phyloP scores from a whole-genome alignment of 30 jellyfish, hydroid and myxozoan species.

The Nemopilema nomurai region DNA sequence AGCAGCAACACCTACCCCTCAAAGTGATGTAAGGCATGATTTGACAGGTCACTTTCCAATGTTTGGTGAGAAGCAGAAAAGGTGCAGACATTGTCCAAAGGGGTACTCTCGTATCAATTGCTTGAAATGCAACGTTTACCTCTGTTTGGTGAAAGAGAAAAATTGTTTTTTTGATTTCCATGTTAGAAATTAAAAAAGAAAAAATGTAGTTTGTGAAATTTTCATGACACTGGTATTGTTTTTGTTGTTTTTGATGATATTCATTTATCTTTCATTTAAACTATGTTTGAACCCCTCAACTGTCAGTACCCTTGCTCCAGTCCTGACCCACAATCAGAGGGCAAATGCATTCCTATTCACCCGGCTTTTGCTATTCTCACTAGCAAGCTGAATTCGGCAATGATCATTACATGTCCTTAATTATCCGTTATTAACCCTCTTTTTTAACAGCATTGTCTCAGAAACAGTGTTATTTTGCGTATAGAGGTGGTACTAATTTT shows the following conservation, averaged over 20 bases:
- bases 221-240: background rate
- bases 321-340: no score
- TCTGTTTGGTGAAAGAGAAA: conserved; percentile 9
- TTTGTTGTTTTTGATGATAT: background rate
- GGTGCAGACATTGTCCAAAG: conserved; percentile 22
- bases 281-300: background rate
- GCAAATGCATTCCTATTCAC: no score
- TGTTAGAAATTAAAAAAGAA: background rate
- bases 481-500: no score
- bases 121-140: conserved; percentile 15
- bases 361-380: no score
- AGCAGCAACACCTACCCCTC: conserved; percentile 17
- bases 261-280: background rate
- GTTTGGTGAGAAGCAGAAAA: conserved; percentile 17
- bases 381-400: no score
- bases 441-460: no score
- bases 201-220: background rate
- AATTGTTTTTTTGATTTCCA: conserved; percentile 1
- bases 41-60: conserved; percentile 14
- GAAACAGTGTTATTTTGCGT: no score
- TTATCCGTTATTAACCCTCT: no score
- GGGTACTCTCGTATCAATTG: conserved; percentile 24
- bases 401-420: no score
- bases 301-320: no score
- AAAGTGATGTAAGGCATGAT: conserved; percentile 4